Base-by-base conservation (phyloP, 1,140 invertebrate genomes). In the Heliconius hewitsoni region DNA sequence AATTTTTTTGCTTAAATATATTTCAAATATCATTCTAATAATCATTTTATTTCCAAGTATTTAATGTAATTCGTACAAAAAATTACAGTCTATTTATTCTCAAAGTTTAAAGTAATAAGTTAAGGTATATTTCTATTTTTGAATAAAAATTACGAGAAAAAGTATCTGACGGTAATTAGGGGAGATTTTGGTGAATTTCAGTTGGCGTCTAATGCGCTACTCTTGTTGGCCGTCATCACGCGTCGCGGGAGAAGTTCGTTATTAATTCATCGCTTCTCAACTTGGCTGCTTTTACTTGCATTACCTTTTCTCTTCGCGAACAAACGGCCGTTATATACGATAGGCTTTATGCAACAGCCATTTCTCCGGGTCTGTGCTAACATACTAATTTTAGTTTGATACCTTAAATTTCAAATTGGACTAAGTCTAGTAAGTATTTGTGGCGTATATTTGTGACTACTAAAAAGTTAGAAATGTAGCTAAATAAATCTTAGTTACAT, bases 201-300 rank as follows among this genome's bases (percentile, higher is more conserved):
- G 85, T 88, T 87, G 78, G 80, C 86, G 85, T 91, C 91, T 94
- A 94, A 94, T 94, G 93, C 92, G 90, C 87, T 91, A 94, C 91
- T 92, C 92, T 89, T 94, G 93, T 94, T 84, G 90, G 91, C 91
- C 91, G 93, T 94, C 91, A 94, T 91, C 91, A 92, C 88, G 89
- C 89, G 91, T 93, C 91, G 91, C 92, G 88, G 89, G 89, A 89
- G 91, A 91, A 92, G 86, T 93, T 94, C 87, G 87, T 93, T 94
- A 93, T 92, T 93, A 92, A 94, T 94, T 94, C 91, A 94, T 86
- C 85, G 86, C 85, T 87, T 91, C 85, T 90, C 87, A 88, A 88
- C 89, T 90, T 80, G 82, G 83, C 85, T 85, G 84, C 83, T 91
- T 88, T 90, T 88, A 84, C 84, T 85, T 83, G 84, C 88, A 87